Evolutionary conservation across 2,113 vertebrate species (phyloP).

Genomic region (Hypocryptadius cinnamomeus): DNA sequence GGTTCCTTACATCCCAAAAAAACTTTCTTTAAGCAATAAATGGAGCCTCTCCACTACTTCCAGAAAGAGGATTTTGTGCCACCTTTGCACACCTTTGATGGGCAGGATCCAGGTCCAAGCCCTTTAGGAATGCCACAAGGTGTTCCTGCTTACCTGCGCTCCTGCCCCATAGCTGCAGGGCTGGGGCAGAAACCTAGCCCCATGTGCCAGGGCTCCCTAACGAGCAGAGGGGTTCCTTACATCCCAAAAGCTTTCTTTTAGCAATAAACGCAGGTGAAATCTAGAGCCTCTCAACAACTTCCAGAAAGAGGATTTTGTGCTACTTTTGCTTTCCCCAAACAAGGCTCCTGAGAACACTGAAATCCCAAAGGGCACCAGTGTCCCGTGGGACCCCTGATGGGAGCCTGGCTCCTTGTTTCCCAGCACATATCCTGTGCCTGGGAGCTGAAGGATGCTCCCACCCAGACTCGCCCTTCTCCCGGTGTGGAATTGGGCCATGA

Average conservation of each 20-base stretch:
- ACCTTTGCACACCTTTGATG: background rate
- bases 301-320: background rate
- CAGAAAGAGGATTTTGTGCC: background rate
- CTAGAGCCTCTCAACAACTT: background rate
- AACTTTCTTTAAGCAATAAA: background rate
- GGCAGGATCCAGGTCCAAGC: background rate
- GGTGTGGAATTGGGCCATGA: fast-evolving
- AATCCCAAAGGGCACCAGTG: background rate
- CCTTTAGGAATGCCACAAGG: fast-evolving
- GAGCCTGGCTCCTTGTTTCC: fast-evolving
- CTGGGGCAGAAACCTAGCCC: background rate
- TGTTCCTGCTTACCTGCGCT: background rate
- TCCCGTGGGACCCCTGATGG: fast-evolving
- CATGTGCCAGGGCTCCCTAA: background rate
- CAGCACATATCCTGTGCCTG: no score
- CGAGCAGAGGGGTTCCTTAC: fast-evolving
- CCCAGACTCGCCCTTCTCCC: background rate
- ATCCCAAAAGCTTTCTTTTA: background rate
- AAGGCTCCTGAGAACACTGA: background rate
- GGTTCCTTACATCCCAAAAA: background rate
- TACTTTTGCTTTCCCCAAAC: background rate
- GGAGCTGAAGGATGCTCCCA: background rate
- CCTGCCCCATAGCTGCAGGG: fast-evolving
- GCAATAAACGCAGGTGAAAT: background rate
- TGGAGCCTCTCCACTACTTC: background rate